Conservation (phyloP, 2,797 vertebrate species). For the Danio choprae region DNA sequence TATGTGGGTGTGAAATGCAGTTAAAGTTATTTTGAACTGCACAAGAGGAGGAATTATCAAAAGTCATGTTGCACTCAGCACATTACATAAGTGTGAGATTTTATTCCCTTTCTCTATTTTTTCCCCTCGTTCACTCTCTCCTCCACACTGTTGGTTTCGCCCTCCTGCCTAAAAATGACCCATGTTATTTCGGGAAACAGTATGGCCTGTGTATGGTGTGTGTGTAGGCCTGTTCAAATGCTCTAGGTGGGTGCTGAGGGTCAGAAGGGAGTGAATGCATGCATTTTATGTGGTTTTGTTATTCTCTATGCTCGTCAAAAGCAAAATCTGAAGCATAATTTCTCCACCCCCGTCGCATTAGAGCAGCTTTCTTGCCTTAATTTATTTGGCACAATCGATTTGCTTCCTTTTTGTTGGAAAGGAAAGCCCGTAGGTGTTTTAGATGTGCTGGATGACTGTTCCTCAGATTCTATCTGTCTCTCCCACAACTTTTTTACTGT, state of each 20-base stretch:
- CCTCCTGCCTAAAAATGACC: conserved; percentile 38
- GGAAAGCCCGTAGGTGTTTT: conserved; percentile 46
- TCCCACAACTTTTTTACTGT: background rate
- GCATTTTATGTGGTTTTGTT: conserved; percentile 3
- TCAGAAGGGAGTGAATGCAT: conserved; percentile 26
- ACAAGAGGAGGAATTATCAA: conserved; percentile 65
- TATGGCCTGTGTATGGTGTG: conserved; percentile 28
- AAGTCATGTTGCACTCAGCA: conserved; percentile 20
- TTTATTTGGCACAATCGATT: conserved; percentile 52
- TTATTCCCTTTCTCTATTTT: background rate
- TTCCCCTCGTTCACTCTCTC: background rate
- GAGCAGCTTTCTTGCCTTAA: conserved; percentile 23
- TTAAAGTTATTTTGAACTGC: conserved; percentile 52
- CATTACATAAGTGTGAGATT: conserved; percentile 35
- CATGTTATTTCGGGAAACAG: conserved; percentile 32
- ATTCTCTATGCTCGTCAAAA: conserved; percentile 6
- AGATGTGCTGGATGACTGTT: conserved; percentile 25
- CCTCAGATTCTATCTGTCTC: background rate
- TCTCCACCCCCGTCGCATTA: conserved; percentile 12
- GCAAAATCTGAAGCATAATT: background rate
- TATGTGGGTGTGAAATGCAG: conserved; percentile 41
- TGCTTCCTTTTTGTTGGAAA: conserved; percentile 40
- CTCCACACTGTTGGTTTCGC: conserved; percentile 9
- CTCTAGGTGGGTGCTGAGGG: conserved; percentile 36
- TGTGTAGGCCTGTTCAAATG: conserved; percentile 3